Percentiles rank a stretch among this genome's conserved stretches.
Conservation (phyloP, 1,140 invertebrate genomes). For the Camponotus pennsylvanicus region DNA sequence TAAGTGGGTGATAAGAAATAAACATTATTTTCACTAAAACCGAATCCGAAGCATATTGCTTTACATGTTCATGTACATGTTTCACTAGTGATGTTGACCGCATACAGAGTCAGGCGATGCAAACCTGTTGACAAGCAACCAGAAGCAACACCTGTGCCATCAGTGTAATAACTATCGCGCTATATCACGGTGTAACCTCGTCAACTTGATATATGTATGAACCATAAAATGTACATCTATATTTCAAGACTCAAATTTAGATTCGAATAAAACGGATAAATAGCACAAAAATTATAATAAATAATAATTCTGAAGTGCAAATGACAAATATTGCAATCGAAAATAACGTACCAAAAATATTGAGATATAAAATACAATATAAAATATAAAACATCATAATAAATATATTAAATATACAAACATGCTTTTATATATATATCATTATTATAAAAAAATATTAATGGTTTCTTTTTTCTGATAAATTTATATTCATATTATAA, state of each 20-base stretch:
- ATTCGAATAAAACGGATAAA: no score
- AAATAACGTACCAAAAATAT: not conserved
- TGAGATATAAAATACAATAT: not conserved
- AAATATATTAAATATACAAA: no score
- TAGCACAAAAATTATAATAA: not conserved
- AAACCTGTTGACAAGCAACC: slow-evolving; percentile 59
- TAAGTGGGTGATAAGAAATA: not conserved
- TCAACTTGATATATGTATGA: slow-evolving; percentile 41
- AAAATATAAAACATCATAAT: not conserved
- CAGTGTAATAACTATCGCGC: slow-evolving; percentile 55
- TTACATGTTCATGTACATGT: slow-evolving; percentile 9
- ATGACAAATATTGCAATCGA: not conserved
- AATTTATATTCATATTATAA: not conserved
- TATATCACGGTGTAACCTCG: slow-evolving; percentile 24
- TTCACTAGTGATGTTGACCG: slow-evolving; percentile 41
- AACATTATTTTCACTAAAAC: not conserved
- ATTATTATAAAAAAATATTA: not conserved
- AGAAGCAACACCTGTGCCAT: slow-evolving; percentile 53
- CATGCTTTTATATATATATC: not conserved
- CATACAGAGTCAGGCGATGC: slow-evolving; percentile 32
- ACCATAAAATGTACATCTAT: slow-evolving; percentile 31
- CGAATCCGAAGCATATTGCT: slow-evolving; percentile 10
- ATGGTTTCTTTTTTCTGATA: not conserved
- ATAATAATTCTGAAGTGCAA: not conserved
- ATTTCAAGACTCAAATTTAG: not conserved